Percentiles rank a stretch among this genome's conserved stretches.
Conservation (phyloP, 2,797 vertebrate genomes). For the Ataeniobius toweri region DNA sequence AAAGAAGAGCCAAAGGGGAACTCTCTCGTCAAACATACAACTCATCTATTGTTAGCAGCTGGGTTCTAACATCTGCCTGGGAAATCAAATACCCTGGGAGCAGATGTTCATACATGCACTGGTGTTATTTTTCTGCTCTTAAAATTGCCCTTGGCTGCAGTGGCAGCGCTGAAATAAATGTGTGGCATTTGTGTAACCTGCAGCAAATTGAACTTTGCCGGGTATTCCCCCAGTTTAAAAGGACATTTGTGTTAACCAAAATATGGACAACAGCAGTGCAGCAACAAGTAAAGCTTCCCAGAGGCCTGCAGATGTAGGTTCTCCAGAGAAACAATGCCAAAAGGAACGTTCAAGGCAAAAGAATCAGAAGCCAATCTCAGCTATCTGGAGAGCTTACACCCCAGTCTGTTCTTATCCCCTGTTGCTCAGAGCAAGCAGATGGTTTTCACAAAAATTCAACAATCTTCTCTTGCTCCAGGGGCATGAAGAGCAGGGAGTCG, state of each 20-base stretch:
- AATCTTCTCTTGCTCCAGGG: conserved; percentile 72
- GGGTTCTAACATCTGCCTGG: conserved; percentile 95
- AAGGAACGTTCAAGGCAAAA: conserved; percentile 74
- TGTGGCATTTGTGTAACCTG: conserved; percentile 62
- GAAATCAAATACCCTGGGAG: conserved; percentile 90
- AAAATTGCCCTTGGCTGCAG: conserved; percentile 73
- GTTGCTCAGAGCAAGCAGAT: conserved; percentile 72
- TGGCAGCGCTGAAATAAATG: conserved; percentile 60
- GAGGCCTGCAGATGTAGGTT: conserved; percentile 67
- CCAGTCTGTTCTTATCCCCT: conserved; percentile 67
- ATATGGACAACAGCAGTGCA: conserved; percentile 45
- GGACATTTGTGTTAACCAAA: conserved; percentile 12
- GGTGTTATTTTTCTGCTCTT: conserved; percentile 85
- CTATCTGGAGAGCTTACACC: conserved; percentile 70
- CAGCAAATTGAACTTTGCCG: conserved; percentile 31
- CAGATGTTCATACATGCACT: conserved; percentile 91
- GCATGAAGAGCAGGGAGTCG: conserved; percentile 61
- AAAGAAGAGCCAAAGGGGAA: conserved; percentile 87
- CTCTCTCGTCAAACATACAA: conserved; percentile 91
- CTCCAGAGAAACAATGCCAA: conserved; percentile 69
- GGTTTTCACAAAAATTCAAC: conserved; percentile 72
- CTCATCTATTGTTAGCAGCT: conserved; percentile 94
- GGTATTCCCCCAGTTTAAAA: conserved; percentile 52
- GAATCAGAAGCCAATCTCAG: conserved; percentile 68
- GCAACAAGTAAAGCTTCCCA: conserved; percentile 86